Percentiles rank a stretch among this genome's conserved stretches.
These are phyloP conservation scores for Strongylocentrotus purpuratus DNA, from an alignment of 35 echinoderm and acorn worm genomes.

Conservation along the genomic window DNA sequence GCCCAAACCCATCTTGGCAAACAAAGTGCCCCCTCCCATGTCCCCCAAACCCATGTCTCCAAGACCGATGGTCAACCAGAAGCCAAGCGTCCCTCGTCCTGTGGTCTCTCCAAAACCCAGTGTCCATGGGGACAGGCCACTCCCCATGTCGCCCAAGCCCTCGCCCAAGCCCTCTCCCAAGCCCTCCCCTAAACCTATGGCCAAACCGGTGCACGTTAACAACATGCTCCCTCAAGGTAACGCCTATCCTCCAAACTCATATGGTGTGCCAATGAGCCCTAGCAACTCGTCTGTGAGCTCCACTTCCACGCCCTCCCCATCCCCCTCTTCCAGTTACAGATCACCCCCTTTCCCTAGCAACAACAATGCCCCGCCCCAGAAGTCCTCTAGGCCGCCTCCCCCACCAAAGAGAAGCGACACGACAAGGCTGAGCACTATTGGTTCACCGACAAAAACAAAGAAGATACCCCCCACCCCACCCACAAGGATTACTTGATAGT, in stretches of 20 bases:
- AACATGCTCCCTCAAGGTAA: slow-evolving; percentile 4
- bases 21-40: slow-evolving; percentile 28
- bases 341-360: slow-evolving; percentile 17
- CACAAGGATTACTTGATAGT: neutral
- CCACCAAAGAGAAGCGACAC: slow-evolving; percentile 42
- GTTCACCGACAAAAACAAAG: slow-evolving; percentile 35
- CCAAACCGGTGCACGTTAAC: slow-evolving; percentile 24
- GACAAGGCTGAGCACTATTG: slow-evolving; percentile 21
- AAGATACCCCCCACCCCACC: slow-evolving; percentile 32
- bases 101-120: slow-evolving; percentile 1
- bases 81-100: neutral
- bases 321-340: slow-evolving; percentile 33
- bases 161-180: slow-evolving; percentile 55
- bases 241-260: neutral
- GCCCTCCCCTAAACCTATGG: slow-evolving; percentile 31
- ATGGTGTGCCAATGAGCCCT: slow-evolving; percentile 9
- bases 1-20: slow-evolving; percentile 4
- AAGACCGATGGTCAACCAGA: neutral
- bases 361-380: slow-evolving; percentile 50
- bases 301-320: slow-evolving; percentile 13
- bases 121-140: slow-evolving; percentile 13
- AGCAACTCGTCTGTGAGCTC: slow-evolving; percentile 33
- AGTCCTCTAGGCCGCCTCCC: neutral
- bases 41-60: slow-evolving; percentile 39
- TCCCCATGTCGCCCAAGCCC: slow-evolving; percentile 51